Evolutionary conservation across 2,797 vertebrate species (phyloP).

Genomic region (Protonibea diacanthus): DNA sequence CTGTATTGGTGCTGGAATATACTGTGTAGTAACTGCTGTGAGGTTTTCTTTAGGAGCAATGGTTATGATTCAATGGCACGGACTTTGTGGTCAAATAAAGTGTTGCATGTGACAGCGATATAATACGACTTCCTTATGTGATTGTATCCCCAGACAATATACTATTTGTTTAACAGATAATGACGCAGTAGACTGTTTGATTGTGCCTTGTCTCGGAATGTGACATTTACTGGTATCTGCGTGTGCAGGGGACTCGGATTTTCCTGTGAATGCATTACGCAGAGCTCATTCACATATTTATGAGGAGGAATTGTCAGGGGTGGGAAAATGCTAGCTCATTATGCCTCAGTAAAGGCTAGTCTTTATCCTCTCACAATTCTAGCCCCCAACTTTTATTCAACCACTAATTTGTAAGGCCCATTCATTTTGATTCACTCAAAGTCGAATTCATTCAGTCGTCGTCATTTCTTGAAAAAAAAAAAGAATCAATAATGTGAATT

Average conservation of each 20-base stretch:
- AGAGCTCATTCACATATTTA: constrained; percentile 54
- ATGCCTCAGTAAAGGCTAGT: constrained; percentile 43
- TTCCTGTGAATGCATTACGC: constrained; percentile 59
- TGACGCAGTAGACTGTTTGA: constrained; percentile 82
- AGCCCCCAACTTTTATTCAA: constrained; percentile 46
- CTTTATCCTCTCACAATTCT: constrained; percentile 46
- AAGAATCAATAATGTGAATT: constrained; percentile 63
- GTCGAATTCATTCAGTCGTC: constrained; percentile 60
- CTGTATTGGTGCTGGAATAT: background rate
- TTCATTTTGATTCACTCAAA: constrained; percentile 48
- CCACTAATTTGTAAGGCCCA: constrained; percentile 44
- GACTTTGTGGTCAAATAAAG: constrained; percentile 12
- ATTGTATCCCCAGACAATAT: constrained; percentile 40
- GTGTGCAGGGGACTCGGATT: constrained; percentile 70
- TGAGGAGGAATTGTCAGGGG: constrained; percentile 39
- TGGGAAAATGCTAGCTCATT: constrained; percentile 46
- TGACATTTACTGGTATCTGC: constrained; percentile 84
- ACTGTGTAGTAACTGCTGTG: background rate
- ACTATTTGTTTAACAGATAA: constrained; percentile 82
- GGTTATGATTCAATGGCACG: constrained; percentile 18
- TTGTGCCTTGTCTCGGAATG: constrained; percentile 77
- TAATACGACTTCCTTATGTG: constrained; percentile 31
- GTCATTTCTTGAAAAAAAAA: constrained; percentile 44
- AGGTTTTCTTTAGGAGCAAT: constrained; percentile 1
- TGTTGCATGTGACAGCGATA: constrained; percentile 23